These are phyloP conservation scores for Acronicta leporina DNA, from an alignment of 2,888 invertebrate species.

Conservation along the genomic window DNA sequence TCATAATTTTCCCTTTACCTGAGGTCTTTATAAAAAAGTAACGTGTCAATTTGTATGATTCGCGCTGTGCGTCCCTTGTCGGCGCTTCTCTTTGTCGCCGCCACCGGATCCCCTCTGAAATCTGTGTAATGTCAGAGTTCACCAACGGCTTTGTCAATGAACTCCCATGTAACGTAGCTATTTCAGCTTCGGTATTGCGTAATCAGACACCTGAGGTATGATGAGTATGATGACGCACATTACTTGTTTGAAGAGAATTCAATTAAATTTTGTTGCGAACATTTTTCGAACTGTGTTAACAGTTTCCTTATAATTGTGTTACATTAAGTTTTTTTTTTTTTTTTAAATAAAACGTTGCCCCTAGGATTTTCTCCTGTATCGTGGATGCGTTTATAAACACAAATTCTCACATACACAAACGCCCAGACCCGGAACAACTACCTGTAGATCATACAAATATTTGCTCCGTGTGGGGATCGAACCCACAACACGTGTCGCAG, in stretches of 20 bases:
- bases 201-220: conserved; percentile 7
- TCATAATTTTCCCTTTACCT: conserved; percentile 9
- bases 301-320: background rate
- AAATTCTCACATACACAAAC: too few species aligned
- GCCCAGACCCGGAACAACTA: too few species aligned
- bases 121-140: conserved; percentile 51
- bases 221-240: conserved; percentile 11
- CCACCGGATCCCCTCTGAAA: conserved; percentile 21
- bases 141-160: conserved; percentile 36
- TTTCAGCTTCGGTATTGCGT: conserved; percentile 5
- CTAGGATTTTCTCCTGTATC: too few species aligned
- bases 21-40: conserved; percentile 30
- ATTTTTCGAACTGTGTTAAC: background rate
- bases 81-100: conserved; percentile 34
- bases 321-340: conserved; percentile 14
- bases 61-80: conserved; percentile 33
- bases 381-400: too few species aligned
- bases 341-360: too few species aligned
- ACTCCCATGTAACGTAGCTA: conserved; percentile 20
- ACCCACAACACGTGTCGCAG: too few species aligned
- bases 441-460: too few species aligned
- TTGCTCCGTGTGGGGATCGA: too few species aligned
- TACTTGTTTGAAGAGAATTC: conserved; percentile 8
- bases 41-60: conserved; percentile 33
- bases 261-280: conserved; percentile 8